Base-by-base conservation (phyloP, 2,888 invertebrate genomes). In the Melanotus villosus region DNA sequence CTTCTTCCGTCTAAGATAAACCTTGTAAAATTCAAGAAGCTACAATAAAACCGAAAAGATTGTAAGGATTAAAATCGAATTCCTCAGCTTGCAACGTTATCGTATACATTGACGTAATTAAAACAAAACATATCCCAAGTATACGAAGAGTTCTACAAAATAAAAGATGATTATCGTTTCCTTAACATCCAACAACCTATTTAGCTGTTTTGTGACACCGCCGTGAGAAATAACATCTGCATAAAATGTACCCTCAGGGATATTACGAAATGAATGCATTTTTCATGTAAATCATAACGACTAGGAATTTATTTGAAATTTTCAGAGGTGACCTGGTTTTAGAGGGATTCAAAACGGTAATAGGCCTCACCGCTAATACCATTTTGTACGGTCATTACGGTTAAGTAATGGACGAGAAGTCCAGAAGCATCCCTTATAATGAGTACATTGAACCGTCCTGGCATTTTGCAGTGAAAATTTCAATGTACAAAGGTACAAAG, bases 361-460 rank as follows among this genome's bases (percentile, higher is more conserved):
- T n/a, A n/a, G n/a, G n/a, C n/a, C n/a, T n/a, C n/a, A n/a, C n/a
- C n/a, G n/a, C n/a, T n/a, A n/a, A n/a, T n/a, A n/a, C n/a, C n/a
- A n/a, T n/a, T n/a, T 38, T 14, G 5, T 47, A 12, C 23, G 47
- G 12, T 47, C 47, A 47, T 47, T 23, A 47, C n/a, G 12, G 4
- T 2, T 10, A 47, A 47, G 19, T 23, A 47, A 47, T 21, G 47
- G 47, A 19, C 23, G 9, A 14, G 19, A 43, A 19, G 43, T 43
- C 43, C 10, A 9, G 10, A 10, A 16, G 43, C 18, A 43, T 43
- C 18, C 6, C 19, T 4, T 19, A 19, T 43, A 43, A 43, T 16
- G 19, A 5, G 43, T 43, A 43, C 43, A 18, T 43, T 43, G 43
- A 47, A 47, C 47, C 26, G 26, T 23, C n/a, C n/a, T n/a, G n/a